These are phyloP conservation scores for Seriola quinqueradiata DNA, from an alignment of 2,113 vertebrate species.

Conservation along the genomic window DNA sequence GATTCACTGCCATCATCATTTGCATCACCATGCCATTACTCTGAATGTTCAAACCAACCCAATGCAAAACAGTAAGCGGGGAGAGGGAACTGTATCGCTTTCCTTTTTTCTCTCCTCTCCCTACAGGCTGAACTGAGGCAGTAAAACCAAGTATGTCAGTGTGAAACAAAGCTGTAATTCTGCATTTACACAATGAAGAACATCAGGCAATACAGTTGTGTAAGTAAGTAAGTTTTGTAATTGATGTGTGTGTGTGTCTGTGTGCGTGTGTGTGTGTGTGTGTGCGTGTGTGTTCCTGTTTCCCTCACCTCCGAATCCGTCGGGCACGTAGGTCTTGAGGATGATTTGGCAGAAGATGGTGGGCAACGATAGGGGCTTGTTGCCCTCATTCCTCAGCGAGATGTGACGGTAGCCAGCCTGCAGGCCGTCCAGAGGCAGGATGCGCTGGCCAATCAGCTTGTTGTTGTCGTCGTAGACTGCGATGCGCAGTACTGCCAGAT, in stretches of 20 bases:
- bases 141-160: slow-evolving; percentile 29
- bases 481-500: slow-evolving; percentile 96
- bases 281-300: neutral
- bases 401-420: slow-evolving; percentile 98
- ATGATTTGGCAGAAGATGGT: slow-evolving; percentile 99
- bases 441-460: slow-evolving; percentile 96
- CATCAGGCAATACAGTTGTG: neutral
- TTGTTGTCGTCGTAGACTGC: slow-evolving; percentile 98
- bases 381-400: slow-evolving; percentile 97
- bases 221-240: neutral
- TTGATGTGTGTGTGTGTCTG: neutral
- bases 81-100: slow-evolving; percentile 8
- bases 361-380: slow-evolving; percentile 96
- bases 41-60: slow-evolving; percentile 48
- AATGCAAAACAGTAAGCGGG: slow-evolving; percentile 28
- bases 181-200: neutral
- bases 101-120: slow-evolving; percentile 18
- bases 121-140: slow-evolving; percentile 44
- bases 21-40: slow-evolving; percentile 62
- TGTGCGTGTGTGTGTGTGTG: neutral
- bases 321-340: slow-evolving; percentile 98
- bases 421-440: slow-evolving; percentile 96
- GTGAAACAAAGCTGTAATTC: slow-evolving; percentile 24
- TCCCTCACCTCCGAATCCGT: slow-evolving; percentile 95
- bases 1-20: slow-evolving; percentile 72